Percentiles rank a stretch among this genome's conserved stretches.
Evolutionary conservation across 2,888 invertebrate genomes (phyloP).

Genomic region (Phasia obesa): DNA sequence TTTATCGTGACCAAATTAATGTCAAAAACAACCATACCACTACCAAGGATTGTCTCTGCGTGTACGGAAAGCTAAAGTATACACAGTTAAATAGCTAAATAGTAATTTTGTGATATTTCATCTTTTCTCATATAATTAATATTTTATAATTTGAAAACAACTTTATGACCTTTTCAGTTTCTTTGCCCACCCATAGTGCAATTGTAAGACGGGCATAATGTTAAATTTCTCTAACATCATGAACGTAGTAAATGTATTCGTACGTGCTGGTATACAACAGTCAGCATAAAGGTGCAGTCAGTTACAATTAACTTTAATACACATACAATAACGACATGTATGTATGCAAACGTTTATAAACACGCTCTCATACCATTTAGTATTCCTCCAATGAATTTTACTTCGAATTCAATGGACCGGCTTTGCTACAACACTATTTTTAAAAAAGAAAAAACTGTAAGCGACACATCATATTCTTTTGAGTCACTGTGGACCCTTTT

Average conservation of each 20-base stretch:
- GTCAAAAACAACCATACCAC: no score
- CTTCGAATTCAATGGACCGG: background rate
- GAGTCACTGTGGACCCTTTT: conserved; percentile 62
- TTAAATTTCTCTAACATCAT: conserved; percentile 38
- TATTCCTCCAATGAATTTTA: conserved; percentile 4
- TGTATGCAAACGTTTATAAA: background rate
- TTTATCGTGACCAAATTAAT: no score
- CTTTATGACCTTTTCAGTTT: no score
- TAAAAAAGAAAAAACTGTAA: conserved; percentile 35
- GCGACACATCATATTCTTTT: conserved; percentile 62
- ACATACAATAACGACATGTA: background rate
- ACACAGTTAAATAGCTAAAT: no score
- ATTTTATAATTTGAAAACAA: no score
- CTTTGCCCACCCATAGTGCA: conserved; percentile 40
- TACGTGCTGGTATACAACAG: conserved; percentile 59
- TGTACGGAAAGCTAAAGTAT: no score
- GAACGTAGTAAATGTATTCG: conserved; percentile 23
- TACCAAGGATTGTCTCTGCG: no score
- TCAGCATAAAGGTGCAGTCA: conserved; percentile 68
- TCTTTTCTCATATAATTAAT: no score
- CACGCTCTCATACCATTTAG: background rate
- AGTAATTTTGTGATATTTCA: no score
- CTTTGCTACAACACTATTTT: conserved; percentile 39
- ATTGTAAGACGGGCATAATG: background rate
- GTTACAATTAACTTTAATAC: conserved; percentile 66